phyloP scores from a whole-genome alignment of 2,888 invertebrate genomes.

The Noctuana brunneofusca region DNA sequence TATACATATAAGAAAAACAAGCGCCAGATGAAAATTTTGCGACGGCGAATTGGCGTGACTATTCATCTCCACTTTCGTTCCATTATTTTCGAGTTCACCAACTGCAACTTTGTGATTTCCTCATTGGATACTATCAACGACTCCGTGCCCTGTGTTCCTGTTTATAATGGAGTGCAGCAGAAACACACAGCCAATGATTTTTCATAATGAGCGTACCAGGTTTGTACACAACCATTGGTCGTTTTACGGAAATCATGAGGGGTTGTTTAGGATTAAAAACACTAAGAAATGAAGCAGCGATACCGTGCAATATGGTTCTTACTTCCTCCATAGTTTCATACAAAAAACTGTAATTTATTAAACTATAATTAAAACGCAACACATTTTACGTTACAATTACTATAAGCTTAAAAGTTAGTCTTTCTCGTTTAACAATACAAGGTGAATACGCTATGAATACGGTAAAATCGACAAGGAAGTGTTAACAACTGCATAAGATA shows the following conservation, averaged over 20 bases:
- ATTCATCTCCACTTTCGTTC: conserved; percentile 21
- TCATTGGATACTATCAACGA: conserved; percentile 24
- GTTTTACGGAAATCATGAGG: neutral
- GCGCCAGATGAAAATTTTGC: neutral
- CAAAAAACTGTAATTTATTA: too few relatives aligned
- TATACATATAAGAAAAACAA: neutral
- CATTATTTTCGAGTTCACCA: conserved; percentile 20
- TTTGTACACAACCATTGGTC: neutral
- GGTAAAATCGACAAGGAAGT: conserved; percentile 23
- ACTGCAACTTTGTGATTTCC: conserved; percentile 22
- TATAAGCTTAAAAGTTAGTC: too few relatives aligned
- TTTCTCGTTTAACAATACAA: neutral
- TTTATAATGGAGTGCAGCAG: conserved; percentile 13
- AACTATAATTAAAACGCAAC: too few relatives aligned
- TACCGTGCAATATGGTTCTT: too few relatives aligned
- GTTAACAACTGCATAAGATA: conserved; percentile 35
- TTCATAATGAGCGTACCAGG: neutral
- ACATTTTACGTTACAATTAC: too few relatives aligned
- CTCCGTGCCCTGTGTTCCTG: conserved; percentile 18
- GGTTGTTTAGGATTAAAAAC: neutral
- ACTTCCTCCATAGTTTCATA: too few relatives aligned
- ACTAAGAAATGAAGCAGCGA: too few relatives aligned
- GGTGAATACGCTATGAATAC: neutral
- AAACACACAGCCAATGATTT: neutral
- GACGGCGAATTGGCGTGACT: conserved; percentile 8